Evolutionary conservation across 2,888 invertebrate genomes (phyloP).

Genomic region (Fragum fragum): DNA sequence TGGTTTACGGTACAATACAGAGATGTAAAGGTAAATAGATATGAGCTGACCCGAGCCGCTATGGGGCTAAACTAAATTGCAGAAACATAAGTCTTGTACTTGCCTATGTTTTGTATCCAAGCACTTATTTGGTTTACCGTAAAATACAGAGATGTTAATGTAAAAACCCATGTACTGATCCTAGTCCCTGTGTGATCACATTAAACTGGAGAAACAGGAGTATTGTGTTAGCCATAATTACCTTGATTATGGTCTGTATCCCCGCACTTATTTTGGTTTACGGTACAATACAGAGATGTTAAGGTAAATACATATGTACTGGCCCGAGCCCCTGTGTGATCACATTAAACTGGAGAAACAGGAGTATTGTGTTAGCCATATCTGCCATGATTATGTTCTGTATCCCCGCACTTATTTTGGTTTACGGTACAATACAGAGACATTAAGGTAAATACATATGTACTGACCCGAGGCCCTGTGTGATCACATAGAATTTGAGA

Average conservation of each 20-base stretch:
- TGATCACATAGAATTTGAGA: slow-evolving; percentile 95
- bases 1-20: not conserved
- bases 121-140: slow-evolving; percentile 96
- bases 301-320: slow-evolving; percentile 93
- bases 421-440: not conserved
- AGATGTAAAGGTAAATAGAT: too few species aligned
- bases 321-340: slow-evolving; percentile 96
- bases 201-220: slow-evolving; percentile 97
- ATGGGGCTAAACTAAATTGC: slow-evolving; percentile 96
- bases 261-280: slow-evolving; percentile 95
- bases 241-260: slow-evolving; percentile 94
- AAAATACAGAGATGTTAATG: slow-evolving; percentile 97
- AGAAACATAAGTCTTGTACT: slow-evolving; percentile 95
- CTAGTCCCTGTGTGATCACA: slow-evolving; percentile 95
- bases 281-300: slow-evolving; percentile 97
- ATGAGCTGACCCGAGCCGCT: slow-evolving; percentile 95
- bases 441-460: slow-evolving; percentile 88
- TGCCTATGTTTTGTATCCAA: slow-evolving; percentile 95
- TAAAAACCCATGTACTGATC: slow-evolving; percentile 92
- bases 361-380: slow-evolving; percentile 94
- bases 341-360: slow-evolving; percentile 96
- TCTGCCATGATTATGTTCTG: slow-evolving; percentile 94
- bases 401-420: slow-evolving; percentile 91
- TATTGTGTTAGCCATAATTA: slow-evolving; percentile 94
- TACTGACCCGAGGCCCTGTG: slow-evolving; percentile 94